Base-by-base conservation (phyloP, 2,797 vertebrate species). In the Rachycentron canadum region DNA sequence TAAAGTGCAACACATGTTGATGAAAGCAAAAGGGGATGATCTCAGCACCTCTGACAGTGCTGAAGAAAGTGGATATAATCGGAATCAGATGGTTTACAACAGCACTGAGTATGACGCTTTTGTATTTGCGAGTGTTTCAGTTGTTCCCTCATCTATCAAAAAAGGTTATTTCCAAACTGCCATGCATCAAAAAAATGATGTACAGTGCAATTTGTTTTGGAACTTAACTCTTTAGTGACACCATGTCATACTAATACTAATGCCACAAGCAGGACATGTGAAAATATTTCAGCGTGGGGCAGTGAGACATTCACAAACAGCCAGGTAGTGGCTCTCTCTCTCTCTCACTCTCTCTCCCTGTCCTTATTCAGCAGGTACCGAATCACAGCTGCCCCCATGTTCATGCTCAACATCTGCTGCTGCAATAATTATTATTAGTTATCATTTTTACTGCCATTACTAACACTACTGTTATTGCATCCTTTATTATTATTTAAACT, bases 1-100 rank as follows among this genome's bases (percentile, higher is more conserved):
- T 84, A 66, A 88, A 86, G 41, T 72, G 66, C 17, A 88, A 77
- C 69, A 85, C 67, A 82, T 86, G 80, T 40, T 69, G 76, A 85
- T 71, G 69, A 84, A 76, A 69, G 50, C 53, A 56, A 49, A 77
- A 63, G 19, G 11, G 36, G 72, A 76, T 88, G 84, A 89, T 67
- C 68, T 89, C 79, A 87, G 79, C 78, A 83, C 26, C 41, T 64
- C 60, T 73, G 66, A 74, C 64, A 75, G 61, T 30, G 2, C 30
- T 77, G 40, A 49, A 62, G 56, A 84, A 76, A 72, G 43, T 26
- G 53, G 40, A 74, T 68, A 25, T 86, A 88, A 89, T 81, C 68
- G 67, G 34, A 83, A 69, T 85, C 87, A 91, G 84, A 88, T 84
- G 75, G 14, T 49, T 67, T 49, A 64, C 64, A 80, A 81, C 50